Base-by-base conservation (phyloP, 2,888 invertebrate species). In the Hirtodrosophila cameraria region DNA sequence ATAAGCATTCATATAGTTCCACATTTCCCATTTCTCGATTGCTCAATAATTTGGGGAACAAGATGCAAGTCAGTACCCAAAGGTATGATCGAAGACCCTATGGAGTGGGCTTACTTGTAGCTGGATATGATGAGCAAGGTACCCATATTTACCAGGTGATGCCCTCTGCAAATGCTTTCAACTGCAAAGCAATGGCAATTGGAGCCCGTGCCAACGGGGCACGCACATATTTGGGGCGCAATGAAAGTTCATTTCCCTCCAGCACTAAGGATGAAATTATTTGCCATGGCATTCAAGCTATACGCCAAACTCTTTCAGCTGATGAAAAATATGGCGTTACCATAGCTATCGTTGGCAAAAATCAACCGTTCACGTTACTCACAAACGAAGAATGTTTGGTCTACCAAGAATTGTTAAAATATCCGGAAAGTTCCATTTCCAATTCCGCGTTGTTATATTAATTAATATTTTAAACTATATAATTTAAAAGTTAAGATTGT, bases 171-270 rank as follows among this genome's bases (percentile, higher is more conserved):
- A 99, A 99, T 91, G 98, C 94, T 90, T 98, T 97, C 86, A 97
- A 97, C 90, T 99, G 99, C 92, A 96, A 97, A 86, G 98, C 99
- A 0, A 99, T 99, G 98, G 98, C 99, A 0, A 98, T 99, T 69
- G 99, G 99, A 0, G 95, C 99, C 0, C 93, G 99, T 2, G 98
- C 99, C 0, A 99, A 99, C 90, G 97, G 97, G 62, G 99, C 99
- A n/a, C 93, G 99, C 59, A 99, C 99, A 0, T 99, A 99, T 89
- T 92, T 99, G 53, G 99, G 99, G 92, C 97, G 96, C 88, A 95
- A 98, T 90, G 92, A 98, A 36, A 94, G 92, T 54, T 93, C 94
- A 46, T 96, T 99, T 88, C 75, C 89, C 0, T 92, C 93, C 4
- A 94, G 94, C 82, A 92, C 93, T 79, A 92, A 96, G 11, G 96